Evolutionary conservation across 2,113 vertebrate genomes (phyloP).

Genomic region (Epinephelus moara): DNA sequence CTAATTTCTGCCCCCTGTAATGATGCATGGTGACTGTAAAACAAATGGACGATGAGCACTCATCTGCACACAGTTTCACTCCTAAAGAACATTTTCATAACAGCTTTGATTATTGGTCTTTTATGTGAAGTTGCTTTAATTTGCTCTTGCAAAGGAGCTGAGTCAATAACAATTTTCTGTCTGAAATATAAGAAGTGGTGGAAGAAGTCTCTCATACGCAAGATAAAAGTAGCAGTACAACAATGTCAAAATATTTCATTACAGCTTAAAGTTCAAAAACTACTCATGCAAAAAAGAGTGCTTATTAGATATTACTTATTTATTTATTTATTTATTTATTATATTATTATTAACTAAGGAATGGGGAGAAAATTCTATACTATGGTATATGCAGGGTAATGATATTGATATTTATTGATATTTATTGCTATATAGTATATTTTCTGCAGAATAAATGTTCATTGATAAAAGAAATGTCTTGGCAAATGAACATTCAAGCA

Average conservation of each 20-base stretch:
- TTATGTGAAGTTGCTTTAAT: conserved; percentile 5
- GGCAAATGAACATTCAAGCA: background rate
- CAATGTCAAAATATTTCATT: background rate
- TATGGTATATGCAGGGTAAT: background rate
- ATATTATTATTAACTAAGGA: background rate
- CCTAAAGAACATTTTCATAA: conserved; percentile 5
- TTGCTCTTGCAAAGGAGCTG: background rate
- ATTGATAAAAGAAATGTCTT: background rate
- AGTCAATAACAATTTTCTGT: conserved; percentile 5
- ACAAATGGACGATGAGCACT: conserved; percentile 21
- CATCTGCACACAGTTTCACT: conserved; percentile 24
- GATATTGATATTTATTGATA: background rate
- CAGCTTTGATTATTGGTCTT: conserved; percentile 22
- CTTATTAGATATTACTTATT: background rate
- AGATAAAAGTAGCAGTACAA: background rate
- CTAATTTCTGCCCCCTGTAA: background rate
- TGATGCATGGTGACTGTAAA: conserved; percentile 30
- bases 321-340: too few species aligned
- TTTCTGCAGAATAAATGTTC: background rate
- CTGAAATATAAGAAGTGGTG: background rate
- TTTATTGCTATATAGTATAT: background rate
- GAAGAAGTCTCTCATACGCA: background rate
- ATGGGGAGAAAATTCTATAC: background rate
- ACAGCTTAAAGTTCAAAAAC: background rate
- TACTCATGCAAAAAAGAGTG: background rate